These are phyloP conservation scores for Trachurus trachurus DNA, from an alignment of 2,797 vertebrate genomes.

Conservation along the genomic window DNA sequence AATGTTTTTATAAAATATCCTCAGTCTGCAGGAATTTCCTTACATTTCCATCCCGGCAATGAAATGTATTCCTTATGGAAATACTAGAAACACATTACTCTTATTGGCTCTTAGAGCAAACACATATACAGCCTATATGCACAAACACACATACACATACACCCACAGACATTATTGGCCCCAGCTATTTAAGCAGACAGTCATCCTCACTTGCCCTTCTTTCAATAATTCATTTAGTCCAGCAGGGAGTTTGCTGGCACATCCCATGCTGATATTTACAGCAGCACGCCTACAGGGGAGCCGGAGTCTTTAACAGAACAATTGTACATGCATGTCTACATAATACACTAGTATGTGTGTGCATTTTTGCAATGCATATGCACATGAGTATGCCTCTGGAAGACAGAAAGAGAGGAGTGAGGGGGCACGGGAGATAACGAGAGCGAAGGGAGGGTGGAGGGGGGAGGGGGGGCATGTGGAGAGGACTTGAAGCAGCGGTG, in stretches of 20 bases:
- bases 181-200: slow-evolving; percentile 51
- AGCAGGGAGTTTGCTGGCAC: slow-evolving; percentile 48
- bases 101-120: slow-evolving; percentile 7
- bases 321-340: slow-evolving; percentile 4
- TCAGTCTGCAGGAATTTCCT: slow-evolving; percentile 3
- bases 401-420: not conserved
- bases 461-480: not conserved
- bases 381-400: slow-evolving; percentile 10
- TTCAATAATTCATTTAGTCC: slow-evolving; percentile 67
- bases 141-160: slow-evolving; percentile 1
- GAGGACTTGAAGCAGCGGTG: slow-evolving; percentile 37
- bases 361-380: slow-evolving; percentile 20
- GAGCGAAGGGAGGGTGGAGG: not conserved
- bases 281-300: slow-evolving; percentile 40
- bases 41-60: slow-evolving; percentile 15
- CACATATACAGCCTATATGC: slow-evolving; percentile 1
- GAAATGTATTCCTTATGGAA: slow-evolving; percentile 2
- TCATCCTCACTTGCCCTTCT: slow-evolving; percentile 44
- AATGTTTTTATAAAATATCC: slow-evolving; percentile 4
- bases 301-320: not conserved
- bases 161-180: not conserved
- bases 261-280: slow-evolving; percentile 53
- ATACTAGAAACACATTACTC: not conserved
- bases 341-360: not conserved
- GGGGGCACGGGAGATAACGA: slow-evolving; percentile 27